phyloP scores from a whole-genome alignment of 2,888 invertebrate species.

The Aspidiotus rigidus region DNA sequence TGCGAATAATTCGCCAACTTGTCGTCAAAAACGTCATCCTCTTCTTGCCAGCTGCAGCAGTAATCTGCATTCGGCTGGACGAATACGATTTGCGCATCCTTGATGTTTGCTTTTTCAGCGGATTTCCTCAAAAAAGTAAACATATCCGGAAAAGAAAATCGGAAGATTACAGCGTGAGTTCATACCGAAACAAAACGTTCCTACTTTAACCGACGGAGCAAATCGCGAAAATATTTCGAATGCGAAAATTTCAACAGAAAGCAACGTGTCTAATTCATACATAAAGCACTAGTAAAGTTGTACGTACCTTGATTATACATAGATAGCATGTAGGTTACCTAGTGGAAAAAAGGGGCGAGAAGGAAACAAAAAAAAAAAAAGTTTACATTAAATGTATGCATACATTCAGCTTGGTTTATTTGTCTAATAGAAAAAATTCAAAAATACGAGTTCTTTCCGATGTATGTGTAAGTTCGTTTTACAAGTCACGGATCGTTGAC shows the following conservation, averaged over 20 bases:
- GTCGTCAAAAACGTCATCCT: not conserved
- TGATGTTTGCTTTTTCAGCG: not conserved
- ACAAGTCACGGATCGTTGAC: conserved; percentile 17
- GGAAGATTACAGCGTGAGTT: not conserved
- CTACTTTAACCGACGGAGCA: not conserved
- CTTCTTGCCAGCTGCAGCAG: not conserved
- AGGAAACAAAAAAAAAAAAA: not conserved
- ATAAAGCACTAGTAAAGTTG: no score
- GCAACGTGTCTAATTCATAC: no score
- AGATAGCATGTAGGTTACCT: not conserved
- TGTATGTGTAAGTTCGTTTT: no score
- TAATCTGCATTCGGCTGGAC: not conserved
- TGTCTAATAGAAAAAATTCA: conserved; percentile 16
- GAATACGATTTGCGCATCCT: not conserved
- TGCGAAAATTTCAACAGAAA: no score
- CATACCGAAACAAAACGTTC: not conserved
- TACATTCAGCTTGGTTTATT: conserved; percentile 12
- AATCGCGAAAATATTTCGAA: no score
- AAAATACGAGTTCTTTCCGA: conserved; percentile 8
- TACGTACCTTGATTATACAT: not conserved
- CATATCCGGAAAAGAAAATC: not conserved
- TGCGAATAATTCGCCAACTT: not conserved
- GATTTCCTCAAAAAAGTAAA: not conserved
- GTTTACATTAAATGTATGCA: not conserved
- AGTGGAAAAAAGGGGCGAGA: not conserved